Conservation (phyloP, 2,888 invertebrate species). For the Drosophila tanythrix region DNA sequence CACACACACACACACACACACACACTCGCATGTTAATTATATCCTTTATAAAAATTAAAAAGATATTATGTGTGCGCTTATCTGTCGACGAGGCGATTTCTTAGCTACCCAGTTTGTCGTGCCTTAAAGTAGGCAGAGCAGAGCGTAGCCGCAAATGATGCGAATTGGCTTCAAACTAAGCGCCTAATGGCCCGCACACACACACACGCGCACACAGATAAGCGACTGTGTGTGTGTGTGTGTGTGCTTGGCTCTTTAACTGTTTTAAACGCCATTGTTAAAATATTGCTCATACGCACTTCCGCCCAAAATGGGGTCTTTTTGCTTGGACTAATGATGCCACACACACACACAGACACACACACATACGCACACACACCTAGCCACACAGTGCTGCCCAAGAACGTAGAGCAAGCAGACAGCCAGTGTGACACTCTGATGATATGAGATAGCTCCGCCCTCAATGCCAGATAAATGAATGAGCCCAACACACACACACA, state of each 20-base stretch:
- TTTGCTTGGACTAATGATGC: conserved; percentile 76
- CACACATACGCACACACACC: not conserved
- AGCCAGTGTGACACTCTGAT: conserved; percentile 15
- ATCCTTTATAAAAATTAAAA: conserved; percentile 69
- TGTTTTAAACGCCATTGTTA: conserved; percentile 84
- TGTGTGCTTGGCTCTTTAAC: conserved; percentile 70
- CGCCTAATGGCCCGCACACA: conserved; percentile 69
- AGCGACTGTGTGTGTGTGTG: conserved; percentile 20
- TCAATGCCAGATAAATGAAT: conserved; percentile 66
- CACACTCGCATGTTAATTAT: conserved; percentile 53
- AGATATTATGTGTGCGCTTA: conserved; percentile 72
- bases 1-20: conserved; percentile 6
- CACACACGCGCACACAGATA: conserved; percentile 23
- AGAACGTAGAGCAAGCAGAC: conserved; percentile 43
- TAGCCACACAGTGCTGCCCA: conserved; percentile 51
- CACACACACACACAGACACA: not conserved
- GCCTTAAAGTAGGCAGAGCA: conserved; percentile 58
- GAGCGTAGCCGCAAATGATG: conserved; percentile 61
- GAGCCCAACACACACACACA: conserved; percentile 7
- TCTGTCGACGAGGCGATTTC: conserved; percentile 34
- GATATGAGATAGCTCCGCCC: conserved; percentile 63
- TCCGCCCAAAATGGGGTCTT: conserved; percentile 77
- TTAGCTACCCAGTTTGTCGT: conserved; percentile 1
- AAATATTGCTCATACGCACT: conserved; percentile 82
- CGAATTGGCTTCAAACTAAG: conserved; percentile 60